phyloP scores from a whole-genome alignment of 2,888 invertebrate species.

The Cephonodes hylas region DNA sequence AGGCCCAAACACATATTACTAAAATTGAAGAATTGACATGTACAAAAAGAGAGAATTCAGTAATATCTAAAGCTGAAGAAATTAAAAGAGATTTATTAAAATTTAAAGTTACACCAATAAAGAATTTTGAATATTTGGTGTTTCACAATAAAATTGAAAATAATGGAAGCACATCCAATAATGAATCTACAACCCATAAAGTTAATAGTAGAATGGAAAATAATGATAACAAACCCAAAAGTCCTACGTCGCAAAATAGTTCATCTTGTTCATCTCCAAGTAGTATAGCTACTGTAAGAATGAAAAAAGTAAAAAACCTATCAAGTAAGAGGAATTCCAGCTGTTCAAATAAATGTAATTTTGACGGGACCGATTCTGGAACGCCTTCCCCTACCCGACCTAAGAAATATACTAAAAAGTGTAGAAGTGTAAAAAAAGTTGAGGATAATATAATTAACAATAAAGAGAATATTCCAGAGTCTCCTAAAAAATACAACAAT shows the following conservation, averaged over 20 bases:
- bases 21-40: slow-evolving; percentile 24
- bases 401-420: slow-evolving; percentile 46
- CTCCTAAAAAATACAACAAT: slow-evolving; percentile 37
- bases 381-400: slow-evolving; percentile 36
- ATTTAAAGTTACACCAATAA: slow-evolving; percentile 34
- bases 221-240: slow-evolving; percentile 31
- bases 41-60: slow-evolving; percentile 15
- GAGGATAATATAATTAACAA: slow-evolving; percentile 39
- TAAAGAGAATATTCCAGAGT: slow-evolving; percentile 61
- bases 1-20: slow-evolving; percentile 23
- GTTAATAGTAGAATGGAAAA: slow-evolving; percentile 26
- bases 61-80: slow-evolving; percentile 35
- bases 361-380: slow-evolving; percentile 46
- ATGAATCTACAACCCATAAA: slow-evolving; percentile 22
- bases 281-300: slow-evolving; percentile 60
- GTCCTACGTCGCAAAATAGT: slow-evolving; percentile 53
- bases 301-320: slow-evolving; percentile 30
- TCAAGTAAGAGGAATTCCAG: slow-evolving; percentile 39
- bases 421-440: slow-evolving; percentile 37
- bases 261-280: slow-evolving; percentile 64
- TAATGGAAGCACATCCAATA: slow-evolving; percentile 31
- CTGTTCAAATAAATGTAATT: slow-evolving; percentile 40
- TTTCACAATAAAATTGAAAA: slow-evolving; percentile 51
- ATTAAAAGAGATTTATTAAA: slow-evolving; percentile 46
- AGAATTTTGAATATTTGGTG: slow-evolving; percentile 47